Base-by-base conservation (phyloP, 2,113 vertebrate species). In the Amblyopsis rosae region DNA sequence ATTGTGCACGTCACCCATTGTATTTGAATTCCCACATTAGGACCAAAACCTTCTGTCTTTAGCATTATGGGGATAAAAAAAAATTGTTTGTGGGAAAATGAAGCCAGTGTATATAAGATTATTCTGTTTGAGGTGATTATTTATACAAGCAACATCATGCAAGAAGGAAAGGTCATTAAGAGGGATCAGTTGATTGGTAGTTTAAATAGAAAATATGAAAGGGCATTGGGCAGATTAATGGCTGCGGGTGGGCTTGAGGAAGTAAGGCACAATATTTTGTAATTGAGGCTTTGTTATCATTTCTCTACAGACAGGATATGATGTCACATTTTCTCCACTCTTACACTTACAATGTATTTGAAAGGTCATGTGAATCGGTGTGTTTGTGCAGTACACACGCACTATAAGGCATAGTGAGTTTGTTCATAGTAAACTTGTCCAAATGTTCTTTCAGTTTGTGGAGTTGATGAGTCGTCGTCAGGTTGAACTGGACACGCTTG, bases 391-490 rank as follows among this genome's bases (percentile, higher is more conserved):
- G 50, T 67, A 1, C 19, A 1, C 19, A 3, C 15, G 33, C n/a
- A 13, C 49, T 41, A 41, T 5, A 41, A 41, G 35, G 35, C 35
- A 41, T 41, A 41, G 35, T 41, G 35, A 0, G 35, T 41, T 15
- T 53, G 51, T 53, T 4, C 51, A 15, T 53, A 8, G 53, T 48
- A 51, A n/a, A 49, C 16, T 3, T 57, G 62, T 13, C 33, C 13
- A 60, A 41, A 60, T 45, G 58, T 50, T 62, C 6, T 77, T 45
- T 55, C 73, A 95, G 94, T 94, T 92, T 76, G 94, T 95, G 77
- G 94, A 95, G 85, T 41, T 95, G 76, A 94, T 95, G 93, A 95
- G 94, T 77, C 91, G 92, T 26, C 92, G 92, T 12, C 94, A 95
- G 78, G 91, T 89, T 0, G 94, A 95, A 66, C 73, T 95, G 87